Base-by-base conservation (phyloP, 2,797 vertebrate species). In the Crypturellus tataupa region DNA sequence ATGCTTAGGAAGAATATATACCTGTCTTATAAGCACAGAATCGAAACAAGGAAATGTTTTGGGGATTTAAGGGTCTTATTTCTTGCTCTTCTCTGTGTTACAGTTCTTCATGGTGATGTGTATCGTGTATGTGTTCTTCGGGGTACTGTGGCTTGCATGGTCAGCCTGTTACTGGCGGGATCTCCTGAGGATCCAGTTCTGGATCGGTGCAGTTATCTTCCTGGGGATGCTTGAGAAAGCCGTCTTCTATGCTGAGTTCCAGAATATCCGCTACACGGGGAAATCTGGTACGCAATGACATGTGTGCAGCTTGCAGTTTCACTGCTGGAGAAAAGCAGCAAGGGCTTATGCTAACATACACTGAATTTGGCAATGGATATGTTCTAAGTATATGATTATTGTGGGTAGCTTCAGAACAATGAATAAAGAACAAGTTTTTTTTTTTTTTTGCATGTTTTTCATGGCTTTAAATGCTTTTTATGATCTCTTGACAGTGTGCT, bases 221-320 rank as follows among this genome's bases (percentile, higher is more conserved):
- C 98, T 99, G 60, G 99, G 99, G 62, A 99, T 99, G 99, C 97
- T 99, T 2, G 99, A 99, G 96, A 99, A 99, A 95, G 99, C 99
- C 0, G 99, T 99, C 35, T 99, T 99, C 95, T 99, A 99, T 96
- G 99, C 99, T 0, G 99, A 99, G 91, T 99, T 99, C 97, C 99
- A 99, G 97, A 99, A 98, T 90, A 99, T 99, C 86, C 98, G 98
- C 39, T 99, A 99, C 97, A 98, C 98, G 37, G 99, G 99, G 95
- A 98, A 99, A 90, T 99, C 98, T 2, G 98, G 99, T 99, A 68
- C 13, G 98, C 96, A 80, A 10, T 72, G 76, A 5, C 47, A 49
- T 7, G 12, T 25, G 8, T 68, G 12, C 10, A 10, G 33, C 1
- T 55, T 76, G 65, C 58, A 33, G 15, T 73, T 33, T 59, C 24